Evolutionary conservation across 2,113 vertebrate species (phyloP).

Genomic region (Prunella himalayana): DNA sequence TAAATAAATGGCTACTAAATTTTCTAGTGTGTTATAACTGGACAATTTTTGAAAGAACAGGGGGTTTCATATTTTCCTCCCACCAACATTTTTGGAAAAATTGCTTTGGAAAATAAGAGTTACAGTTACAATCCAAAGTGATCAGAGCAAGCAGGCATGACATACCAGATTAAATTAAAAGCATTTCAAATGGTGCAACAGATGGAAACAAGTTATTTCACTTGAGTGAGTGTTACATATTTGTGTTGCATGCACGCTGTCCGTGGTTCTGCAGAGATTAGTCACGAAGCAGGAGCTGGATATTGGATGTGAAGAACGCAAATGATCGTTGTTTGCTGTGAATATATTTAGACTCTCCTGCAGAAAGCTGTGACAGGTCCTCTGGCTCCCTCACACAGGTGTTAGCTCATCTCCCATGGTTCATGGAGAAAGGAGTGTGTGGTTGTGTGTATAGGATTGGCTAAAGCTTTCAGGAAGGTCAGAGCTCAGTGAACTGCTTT

Average conservation of each 20-base stretch:
- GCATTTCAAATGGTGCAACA: not conserved
- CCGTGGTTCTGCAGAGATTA: not conserved
- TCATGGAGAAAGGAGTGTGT: not conserved
- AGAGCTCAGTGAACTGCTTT: not conserved
- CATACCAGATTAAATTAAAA: not conserved
- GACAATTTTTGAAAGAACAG: not conserved
- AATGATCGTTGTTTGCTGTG: not conserved
- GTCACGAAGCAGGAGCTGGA: not conserved
- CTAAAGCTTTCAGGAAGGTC: not conserved
- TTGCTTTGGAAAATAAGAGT: not conserved
- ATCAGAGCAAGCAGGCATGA: not conserved
- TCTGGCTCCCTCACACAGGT: not conserved
- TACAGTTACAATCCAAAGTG: not conserved
- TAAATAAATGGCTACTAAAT: not conserved
- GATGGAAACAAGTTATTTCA: constrained; percentile 17
- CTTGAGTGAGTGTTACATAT: not conserved
- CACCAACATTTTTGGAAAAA: not conserved
- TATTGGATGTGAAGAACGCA: not conserved
- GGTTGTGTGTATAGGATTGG: not conserved
- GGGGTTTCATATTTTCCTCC: not conserved
- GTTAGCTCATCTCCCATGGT: not conserved
- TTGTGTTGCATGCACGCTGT: not conserved
- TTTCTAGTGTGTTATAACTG: not conserved
- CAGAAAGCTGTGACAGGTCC: not conserved
- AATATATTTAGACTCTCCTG: not conserved